These are phyloP conservation scores for Bryconaethiops microstoma DNA, from an alignment of 2,797 vertebrate genomes.

Conservation along the genomic window DNA sequence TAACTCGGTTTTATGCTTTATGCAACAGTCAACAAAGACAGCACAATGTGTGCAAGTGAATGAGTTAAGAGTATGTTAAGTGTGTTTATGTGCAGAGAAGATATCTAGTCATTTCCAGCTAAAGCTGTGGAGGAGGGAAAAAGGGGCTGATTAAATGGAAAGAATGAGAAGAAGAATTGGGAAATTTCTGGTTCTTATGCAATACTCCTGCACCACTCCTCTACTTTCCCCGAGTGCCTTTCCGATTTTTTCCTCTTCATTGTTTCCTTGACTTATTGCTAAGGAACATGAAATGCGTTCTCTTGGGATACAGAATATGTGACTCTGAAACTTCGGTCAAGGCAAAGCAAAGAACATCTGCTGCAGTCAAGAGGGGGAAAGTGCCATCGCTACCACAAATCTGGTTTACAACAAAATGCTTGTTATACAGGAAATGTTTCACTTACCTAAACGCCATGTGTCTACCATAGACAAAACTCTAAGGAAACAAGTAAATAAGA, in stretches of 20 bases:
- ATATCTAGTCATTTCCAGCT: not conserved
- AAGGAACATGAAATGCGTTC: conserved; percentile 11
- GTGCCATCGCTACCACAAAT: not conserved
- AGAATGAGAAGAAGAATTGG: not conserved
- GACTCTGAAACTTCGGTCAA: conserved; percentile 18
- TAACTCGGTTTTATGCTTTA: not conserved
- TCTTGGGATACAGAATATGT: conserved; percentile 34
- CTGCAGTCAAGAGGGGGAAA: conserved; percentile 22
- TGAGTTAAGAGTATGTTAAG: not conserved
- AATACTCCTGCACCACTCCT: conserved; percentile 20
- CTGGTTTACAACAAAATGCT: no score
- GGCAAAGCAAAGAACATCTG: conserved; percentile 23
- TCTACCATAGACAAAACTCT: conserved; percentile 91
- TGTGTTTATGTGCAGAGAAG: not conserved
- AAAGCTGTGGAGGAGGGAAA: not conserved
- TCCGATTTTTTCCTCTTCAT: not conserved
- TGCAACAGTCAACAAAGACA: not conserved
- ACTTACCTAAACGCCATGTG: conserved; percentile 84
- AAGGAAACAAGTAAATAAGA: conserved; percentile 41
- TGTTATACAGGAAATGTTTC: conserved; percentile 10
- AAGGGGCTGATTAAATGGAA: conserved; percentile 10
- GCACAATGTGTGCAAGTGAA: not conserved
- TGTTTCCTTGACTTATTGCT: conserved; percentile 27
- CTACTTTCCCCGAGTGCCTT: conserved; percentile 19
- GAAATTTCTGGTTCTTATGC: not conserved